Evolutionary conservation across 2,113 vertebrate species (phyloP).

Genomic region (Agapornis roseicollis): DNA sequence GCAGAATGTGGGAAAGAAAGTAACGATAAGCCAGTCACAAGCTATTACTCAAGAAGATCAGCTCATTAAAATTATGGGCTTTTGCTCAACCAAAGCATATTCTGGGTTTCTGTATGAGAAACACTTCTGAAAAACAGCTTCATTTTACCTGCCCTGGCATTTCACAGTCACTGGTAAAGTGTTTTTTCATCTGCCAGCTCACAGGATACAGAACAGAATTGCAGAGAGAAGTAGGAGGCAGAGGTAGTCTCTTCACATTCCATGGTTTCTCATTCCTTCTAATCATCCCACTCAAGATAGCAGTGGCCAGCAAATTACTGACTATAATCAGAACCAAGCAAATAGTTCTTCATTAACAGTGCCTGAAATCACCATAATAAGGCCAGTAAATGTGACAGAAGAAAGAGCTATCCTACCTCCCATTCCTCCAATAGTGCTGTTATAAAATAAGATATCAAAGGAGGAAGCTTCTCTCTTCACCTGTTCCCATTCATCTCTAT

Average conservation of each 20-base stretch:
- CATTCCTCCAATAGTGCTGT: background rate
- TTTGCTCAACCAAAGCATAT: background rate
- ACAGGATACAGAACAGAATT: background rate
- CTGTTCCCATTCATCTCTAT: background rate
- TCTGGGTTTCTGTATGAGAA: background rate
- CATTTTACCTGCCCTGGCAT: background rate
- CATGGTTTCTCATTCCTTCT: background rate
- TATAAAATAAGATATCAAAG: background rate
- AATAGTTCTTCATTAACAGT: background rate
- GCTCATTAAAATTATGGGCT: background rate
- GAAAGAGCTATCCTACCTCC: background rate
- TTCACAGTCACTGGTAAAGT: background rate
- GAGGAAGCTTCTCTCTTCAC: background rate
- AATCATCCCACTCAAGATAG: background rate
- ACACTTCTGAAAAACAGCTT: background rate
- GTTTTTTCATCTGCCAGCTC: background rate
- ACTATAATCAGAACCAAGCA: background rate
- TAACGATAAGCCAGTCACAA: background rate
- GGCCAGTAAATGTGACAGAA: background rate
- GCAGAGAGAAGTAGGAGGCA: background rate
- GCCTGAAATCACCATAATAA: background rate
- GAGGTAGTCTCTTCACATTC: background rate
- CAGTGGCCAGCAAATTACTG: background rate
- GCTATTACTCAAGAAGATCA: background rate
- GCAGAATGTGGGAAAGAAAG: background rate